These are phyloP conservation scores for Amiota minor DNA, from an alignment of 2,888 invertebrate species.

Conservation along the genomic window DNA sequence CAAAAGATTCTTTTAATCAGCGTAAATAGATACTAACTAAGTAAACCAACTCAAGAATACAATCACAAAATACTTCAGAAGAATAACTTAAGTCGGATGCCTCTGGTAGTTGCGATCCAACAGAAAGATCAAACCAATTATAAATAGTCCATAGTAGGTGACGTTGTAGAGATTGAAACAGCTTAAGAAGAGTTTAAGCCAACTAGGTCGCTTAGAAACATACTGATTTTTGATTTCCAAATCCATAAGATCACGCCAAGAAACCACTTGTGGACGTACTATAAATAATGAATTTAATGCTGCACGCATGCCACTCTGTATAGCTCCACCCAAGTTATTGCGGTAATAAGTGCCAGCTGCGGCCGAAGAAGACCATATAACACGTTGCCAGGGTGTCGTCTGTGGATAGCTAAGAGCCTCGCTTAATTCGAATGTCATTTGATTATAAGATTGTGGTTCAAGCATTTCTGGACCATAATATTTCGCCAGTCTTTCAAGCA, in stretches of 20 bases:
- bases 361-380: slow-evolving; percentile 70
- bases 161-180: slow-evolving; percentile 70
- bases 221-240: slow-evolving; percentile 52
- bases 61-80: not conserved
- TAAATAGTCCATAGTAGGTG: slow-evolving; percentile 59
- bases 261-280: slow-evolving; percentile 68
- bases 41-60: not conserved
- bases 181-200: slow-evolving; percentile 51
- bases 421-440: slow-evolving; percentile 57
- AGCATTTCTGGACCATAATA: slow-evolving; percentile 66
- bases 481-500: slow-evolving; percentile 55
- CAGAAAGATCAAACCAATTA: slow-evolving; percentile 53
- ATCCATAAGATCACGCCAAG: slow-evolving; percentile 68
- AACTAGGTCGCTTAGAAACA: slow-evolving; percentile 32
- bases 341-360: slow-evolving; percentile 64
- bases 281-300: slow-evolving; percentile 66
- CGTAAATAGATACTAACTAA: slow-evolving; percentile 16
- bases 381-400: slow-evolving; percentile 66
- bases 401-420: slow-evolving; percentile 52
- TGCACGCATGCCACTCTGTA: slow-evolving; percentile 70
- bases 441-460: slow-evolving; percentile 51
- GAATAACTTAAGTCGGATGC: not conserved
- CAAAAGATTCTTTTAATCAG: slow-evolving; percentile 27
- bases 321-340: slow-evolving; percentile 70
- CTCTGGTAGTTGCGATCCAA: slow-evolving; percentile 48